phyloP scores from a whole-genome alignment of 2,797 vertebrate species.

The Takifugu ocellatus region DNA sequence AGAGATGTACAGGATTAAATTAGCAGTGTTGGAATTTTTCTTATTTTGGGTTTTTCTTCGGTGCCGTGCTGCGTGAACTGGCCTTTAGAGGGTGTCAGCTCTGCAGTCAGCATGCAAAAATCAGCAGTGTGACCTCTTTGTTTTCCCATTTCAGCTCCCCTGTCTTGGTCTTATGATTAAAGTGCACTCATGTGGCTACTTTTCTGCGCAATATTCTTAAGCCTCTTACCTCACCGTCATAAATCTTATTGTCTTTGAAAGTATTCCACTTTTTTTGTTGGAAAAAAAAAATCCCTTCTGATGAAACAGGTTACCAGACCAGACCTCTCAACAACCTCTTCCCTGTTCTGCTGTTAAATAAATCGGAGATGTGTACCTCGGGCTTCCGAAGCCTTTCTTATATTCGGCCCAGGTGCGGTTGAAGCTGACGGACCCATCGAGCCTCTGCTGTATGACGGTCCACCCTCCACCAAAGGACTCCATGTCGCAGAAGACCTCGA shows the following conservation, averaged over 20 bases:
- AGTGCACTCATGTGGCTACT: background rate
- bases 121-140: too few relatives aligned
- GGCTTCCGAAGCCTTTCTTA: constrained; percentile 90
- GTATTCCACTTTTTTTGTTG: background rate
- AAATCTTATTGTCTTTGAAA: background rate
- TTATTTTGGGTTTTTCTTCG: background rate
- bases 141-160: too few relatives aligned
- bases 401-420: constrained; percentile 92
- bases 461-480: constrained; percentile 89
- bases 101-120: too few relatives aligned
- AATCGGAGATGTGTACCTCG: constrained; percentile 53
- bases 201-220: too few relatives aligned
- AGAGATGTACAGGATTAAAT: too few relatives aligned
- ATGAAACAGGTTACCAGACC: background rate
- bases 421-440: constrained; percentile 88
- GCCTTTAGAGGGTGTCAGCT: too few relatives aligned
- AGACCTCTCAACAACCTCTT: background rate
- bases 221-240: too few relatives aligned
- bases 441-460: constrained; percentile 88
- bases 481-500: constrained; percentile 92
- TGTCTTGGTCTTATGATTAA: too few relatives aligned
- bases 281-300: background rate
- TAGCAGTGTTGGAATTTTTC: background rate
- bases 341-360: background rate
- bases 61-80: background rate